Evolutionary conservation across 2,888 invertebrate genomes (phyloP).

Genomic region (Anaspis maculata): DNA sequence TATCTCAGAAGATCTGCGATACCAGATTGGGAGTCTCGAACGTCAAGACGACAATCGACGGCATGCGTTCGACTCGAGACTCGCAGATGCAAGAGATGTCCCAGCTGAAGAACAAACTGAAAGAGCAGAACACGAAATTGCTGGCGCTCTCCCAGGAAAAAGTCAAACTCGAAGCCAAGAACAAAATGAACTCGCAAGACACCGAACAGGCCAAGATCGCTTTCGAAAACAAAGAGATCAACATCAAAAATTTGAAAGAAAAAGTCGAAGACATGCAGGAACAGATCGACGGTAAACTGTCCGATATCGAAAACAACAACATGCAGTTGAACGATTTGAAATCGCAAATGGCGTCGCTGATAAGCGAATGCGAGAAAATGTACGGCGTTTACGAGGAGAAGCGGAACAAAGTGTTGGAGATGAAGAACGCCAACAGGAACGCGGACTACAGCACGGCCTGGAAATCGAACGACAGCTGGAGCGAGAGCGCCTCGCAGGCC

Average conservation of each 20-base stretch:
- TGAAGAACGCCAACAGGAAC: constrained; percentile 39
- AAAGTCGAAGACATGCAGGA: constrained; percentile 67
- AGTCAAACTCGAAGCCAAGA: constrained; percentile 68
- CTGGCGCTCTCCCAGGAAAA: constrained; percentile 77
- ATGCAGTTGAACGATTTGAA: constrained; percentile 66
- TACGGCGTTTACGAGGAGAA: constrained; percentile 64
- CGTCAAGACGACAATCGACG: constrained; percentile 92
- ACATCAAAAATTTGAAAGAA: constrained; percentile 51
- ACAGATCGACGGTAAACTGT: constrained; percentile 70
- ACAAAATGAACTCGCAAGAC: constrained; percentile 46
- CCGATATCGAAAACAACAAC: constrained; percentile 76
- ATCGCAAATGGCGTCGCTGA: constrained; percentile 55
- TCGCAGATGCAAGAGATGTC: constrained; percentile 81
- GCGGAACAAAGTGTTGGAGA: constrained; percentile 42
- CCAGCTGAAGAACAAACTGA: constrained; percentile 69
- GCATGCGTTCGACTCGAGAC: constrained; percentile 90
- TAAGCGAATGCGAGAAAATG: constrained; percentile 60
- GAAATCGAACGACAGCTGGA: constrained; percentile 47
- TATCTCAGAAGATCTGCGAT: constrained; percentile 73
- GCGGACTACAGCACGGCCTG: constrained; percentile 48
- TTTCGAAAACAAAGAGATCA: constrained; percentile 59
- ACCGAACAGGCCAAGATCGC: constrained; percentile 52
- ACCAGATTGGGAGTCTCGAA: constrained; percentile 81
- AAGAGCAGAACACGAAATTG: constrained; percentile 77
- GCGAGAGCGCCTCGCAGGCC: constrained; percentile 20